Conservation (phyloP, 1,140 invertebrate genomes). For the Hypothenemus hampei region DNA sequence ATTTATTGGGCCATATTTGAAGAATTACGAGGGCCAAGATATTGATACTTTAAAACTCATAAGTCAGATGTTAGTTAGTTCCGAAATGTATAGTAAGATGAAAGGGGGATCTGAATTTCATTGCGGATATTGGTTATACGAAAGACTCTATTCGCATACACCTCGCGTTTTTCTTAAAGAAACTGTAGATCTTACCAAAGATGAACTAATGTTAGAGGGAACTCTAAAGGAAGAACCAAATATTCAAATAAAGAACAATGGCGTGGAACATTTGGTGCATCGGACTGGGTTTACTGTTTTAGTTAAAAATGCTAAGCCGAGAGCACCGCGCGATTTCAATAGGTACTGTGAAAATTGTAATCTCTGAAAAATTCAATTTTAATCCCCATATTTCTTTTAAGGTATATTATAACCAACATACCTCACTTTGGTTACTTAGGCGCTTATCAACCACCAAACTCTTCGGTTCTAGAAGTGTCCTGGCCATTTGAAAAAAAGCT, state of each 20-base stretch:
- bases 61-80: slow-evolving; percentile 30
- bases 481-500: slow-evolving; percentile 36
- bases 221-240: not conserved
- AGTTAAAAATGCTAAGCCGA: not conserved
- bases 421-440: slow-evolving; percentile 37
- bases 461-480: slow-evolving; percentile 29
- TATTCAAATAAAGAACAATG: not conserved
- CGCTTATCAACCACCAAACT: slow-evolving; percentile 25
- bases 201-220: not conserved
- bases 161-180: not conserved
- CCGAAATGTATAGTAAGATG: slow-evolving; percentile 28
- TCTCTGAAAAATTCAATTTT: too few species aligned
- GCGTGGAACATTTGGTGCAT: not conserved
- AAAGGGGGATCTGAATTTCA: slow-evolving; percentile 14
- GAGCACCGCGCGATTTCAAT: not conserved
- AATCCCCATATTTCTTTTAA: slow-evolving; percentile 11
- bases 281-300: not conserved
- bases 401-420: slow-evolving; percentile 36
- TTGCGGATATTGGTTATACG: slow-evolving; percentile 25
- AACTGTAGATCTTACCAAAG: slow-evolving; percentile 20
- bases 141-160: slow-evolving; percentile 7
- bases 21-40: slow-evolving; percentile 19
- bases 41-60: slow-evolving; percentile 34
- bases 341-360: too few species aligned
- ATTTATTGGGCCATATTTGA: slow-evolving; percentile 37